A percentile compares a stretch with the other conserved stretches of the same genome.
These are phyloP conservation scores for Oreochromis grahami DNA, from an alignment of 2,797 vertebrate genomes.

Conservation along the genomic window DNA sequence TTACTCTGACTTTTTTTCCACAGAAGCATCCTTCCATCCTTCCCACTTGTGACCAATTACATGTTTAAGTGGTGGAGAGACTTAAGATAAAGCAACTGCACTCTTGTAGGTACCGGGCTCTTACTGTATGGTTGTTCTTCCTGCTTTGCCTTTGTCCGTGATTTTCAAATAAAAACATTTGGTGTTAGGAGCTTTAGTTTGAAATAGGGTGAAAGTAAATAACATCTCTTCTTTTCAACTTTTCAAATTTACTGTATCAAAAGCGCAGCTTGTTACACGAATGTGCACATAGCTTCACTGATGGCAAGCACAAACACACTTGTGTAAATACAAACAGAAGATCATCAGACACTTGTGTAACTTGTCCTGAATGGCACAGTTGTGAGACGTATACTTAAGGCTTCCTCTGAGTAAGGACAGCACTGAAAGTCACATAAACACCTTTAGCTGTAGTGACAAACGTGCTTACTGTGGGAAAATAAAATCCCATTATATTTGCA, in stretches of 20 bases:
- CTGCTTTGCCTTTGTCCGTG: neutral
- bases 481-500: neutral
- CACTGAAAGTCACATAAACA: neutral
- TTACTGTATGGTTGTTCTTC: neutral
- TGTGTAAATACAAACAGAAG: neutral
- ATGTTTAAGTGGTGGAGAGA: neutral
- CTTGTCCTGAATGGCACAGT: neutral
- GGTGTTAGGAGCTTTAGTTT: neutral
- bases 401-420: neutral
- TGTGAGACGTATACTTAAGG: neutral
- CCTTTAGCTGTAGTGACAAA: neutral
- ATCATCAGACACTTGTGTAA: accelerated
- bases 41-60: neutral
- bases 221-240: neutral
- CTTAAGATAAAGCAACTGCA: neutral
- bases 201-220: neutral
- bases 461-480: neutral
- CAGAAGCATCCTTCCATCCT: neutral
- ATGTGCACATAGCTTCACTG: neutral
- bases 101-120: neutral
- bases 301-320: neutral
- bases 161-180: neutral
- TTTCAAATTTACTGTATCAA: neutral
- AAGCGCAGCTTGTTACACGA: neutral
- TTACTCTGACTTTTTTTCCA: neutral